phyloP scores from a whole-genome alignment of 2,113 vertebrate species.

The Chloropsis cyanopogon region DNA sequence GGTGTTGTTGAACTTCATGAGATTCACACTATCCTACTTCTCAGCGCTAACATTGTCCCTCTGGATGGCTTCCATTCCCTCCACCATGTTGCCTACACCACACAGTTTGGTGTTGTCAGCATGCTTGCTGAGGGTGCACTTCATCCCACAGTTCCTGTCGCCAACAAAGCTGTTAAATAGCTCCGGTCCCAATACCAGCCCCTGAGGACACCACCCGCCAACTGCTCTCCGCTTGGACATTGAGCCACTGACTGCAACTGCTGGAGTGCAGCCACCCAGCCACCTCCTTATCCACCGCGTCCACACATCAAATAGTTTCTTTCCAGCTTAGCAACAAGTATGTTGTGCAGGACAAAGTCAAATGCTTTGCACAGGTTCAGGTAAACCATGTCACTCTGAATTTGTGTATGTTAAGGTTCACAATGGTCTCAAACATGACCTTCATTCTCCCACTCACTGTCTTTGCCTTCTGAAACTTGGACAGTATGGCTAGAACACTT shows the following conservation, averaged over 20 bases:
- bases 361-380: background rate
- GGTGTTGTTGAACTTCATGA: background rate
- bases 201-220: fast-evolving
- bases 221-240: background rate
- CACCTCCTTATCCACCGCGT: background rate
- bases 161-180: background rate
- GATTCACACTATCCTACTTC: background rate
- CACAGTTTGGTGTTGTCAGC: background rate
- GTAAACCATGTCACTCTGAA: background rate
- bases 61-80: background rate
- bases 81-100: too few species aligned
- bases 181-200: fast-evolving
- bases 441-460: background rate
- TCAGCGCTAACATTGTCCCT: too few species aligned
- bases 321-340: background rate
- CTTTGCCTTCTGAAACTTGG: background rate
- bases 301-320: background rate
- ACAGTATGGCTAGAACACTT: background rate
- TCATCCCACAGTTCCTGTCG: background rate
- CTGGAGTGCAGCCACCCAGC: background rate
- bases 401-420: background rate
- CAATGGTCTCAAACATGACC: background rate
- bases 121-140: background rate
- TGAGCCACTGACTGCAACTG: background rate
- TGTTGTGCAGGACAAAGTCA: background rate